Percentiles rank a stretch among this genome's conserved stretches.
phyloP scores from a whole-genome alignment of 53 echinoderm and acorn worm genomes.

The Stichopus horrens region DNA sequence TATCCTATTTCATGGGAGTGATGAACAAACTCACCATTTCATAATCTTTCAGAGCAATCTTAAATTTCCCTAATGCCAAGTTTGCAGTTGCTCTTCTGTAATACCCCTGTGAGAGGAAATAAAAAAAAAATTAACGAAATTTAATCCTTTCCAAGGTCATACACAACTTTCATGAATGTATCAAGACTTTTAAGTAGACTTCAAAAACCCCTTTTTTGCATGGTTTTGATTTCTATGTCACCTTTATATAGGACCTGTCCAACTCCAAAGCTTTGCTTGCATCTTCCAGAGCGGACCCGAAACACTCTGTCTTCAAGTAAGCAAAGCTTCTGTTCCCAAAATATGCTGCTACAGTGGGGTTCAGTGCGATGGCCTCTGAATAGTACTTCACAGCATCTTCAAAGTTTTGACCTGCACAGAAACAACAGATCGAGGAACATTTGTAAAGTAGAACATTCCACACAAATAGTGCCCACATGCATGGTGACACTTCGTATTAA shows the following conservation, averaged over 20 bases:
- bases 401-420: slow-evolving; percentile 78
- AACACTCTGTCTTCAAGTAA: slow-evolving; percentile 92
- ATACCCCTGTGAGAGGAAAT: slow-evolving; percentile 67
- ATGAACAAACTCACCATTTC: slow-evolving; percentile 70
- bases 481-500: too few relatives aligned
- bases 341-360: slow-evolving; percentile 82
- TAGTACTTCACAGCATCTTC: slow-evolving; percentile 86
- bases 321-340: slow-evolving; percentile 98
- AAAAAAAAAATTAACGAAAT: not conserved
- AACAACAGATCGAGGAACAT: not conserved
- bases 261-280: slow-evolving; percentile 88
- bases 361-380: slow-evolving; percentile 66
- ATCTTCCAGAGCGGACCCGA: slow-evolving; percentile 89
- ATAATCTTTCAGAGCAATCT: slow-evolving; percentile 94
- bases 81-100: slow-evolving; percentile 98
- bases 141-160: too few relatives aligned
- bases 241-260: slow-evolving; percentile 93
- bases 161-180: too few relatives aligned
- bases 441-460: too few relatives aligned
- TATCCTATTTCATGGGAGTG: too few relatives aligned
- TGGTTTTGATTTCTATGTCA: not conserved
- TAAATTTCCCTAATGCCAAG: slow-evolving; percentile 94
- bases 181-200: too few relatives aligned
- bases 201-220: too few relatives aligned
- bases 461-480: too few relatives aligned